Evolutionary conservation across 2,888 invertebrate species (phyloP).

Genomic region (Synergus gifuensis): DNA sequence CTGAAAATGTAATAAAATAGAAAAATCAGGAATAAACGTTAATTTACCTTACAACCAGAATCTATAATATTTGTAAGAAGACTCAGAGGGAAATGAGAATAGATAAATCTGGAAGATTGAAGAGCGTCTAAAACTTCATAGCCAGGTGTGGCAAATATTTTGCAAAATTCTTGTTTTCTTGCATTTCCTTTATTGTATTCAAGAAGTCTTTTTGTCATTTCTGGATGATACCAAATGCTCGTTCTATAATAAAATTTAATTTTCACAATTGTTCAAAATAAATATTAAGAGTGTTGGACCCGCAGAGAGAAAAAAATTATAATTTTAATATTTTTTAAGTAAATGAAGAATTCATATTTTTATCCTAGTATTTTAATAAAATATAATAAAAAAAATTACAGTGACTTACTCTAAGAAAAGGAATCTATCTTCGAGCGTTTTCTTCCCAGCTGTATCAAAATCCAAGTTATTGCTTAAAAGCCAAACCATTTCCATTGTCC

Average conservation of each 20-base stretch:
- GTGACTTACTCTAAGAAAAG: conserved; percentile 88
- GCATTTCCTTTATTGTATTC: conserved; percentile 80
- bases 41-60: conserved; percentile 70
- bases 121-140: conserved; percentile 79
- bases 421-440: conserved; percentile 83
- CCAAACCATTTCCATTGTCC: conserved; percentile 91
- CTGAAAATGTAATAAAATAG: not conserved
- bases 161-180: conserved; percentile 80
- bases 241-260: not conserved
- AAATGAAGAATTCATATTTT: too few species aligned
- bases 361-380: not conserved
- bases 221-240: conserved; percentile 76
- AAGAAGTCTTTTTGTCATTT: conserved; percentile 82
- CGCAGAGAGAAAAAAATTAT: too few species aligned
- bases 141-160: conserved; percentile 81
- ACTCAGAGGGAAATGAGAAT: conserved; percentile 89
- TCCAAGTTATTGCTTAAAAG: conserved; percentile 87
- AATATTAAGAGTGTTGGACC: too few species aligned
- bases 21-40: conserved; percentile 3
- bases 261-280: not conserved
- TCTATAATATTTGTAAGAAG: conserved; percentile 81
- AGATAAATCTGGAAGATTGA: conserved; percentile 81
- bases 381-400: not conserved
- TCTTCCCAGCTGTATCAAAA: conserved; percentile 82
- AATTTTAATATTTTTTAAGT: too few species aligned